Conservation (phyloP, 92 coral and sea anemone species). For the Zoanthus gigantus region DNA sequence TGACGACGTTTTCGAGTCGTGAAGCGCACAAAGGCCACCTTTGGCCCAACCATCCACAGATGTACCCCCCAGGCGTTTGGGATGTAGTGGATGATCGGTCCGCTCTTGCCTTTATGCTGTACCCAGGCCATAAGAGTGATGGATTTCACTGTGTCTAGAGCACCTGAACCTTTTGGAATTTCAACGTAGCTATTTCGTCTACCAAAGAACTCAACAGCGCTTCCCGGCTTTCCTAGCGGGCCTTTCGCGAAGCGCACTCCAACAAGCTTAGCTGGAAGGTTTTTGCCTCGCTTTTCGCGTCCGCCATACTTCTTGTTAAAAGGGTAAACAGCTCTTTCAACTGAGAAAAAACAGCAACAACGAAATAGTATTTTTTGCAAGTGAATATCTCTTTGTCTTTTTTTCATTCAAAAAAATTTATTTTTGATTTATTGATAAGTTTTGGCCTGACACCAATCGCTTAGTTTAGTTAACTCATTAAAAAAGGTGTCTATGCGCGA, state of each 20-base stretch:
- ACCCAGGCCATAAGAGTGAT: slow-evolving; percentile 77
- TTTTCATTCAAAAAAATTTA: too few relatives aligned
- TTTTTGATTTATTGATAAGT: too few relatives aligned
- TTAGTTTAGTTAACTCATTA: too few relatives aligned
- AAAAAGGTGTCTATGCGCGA: too few relatives aligned
- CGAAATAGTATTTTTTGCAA: not conserved
- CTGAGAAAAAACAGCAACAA: not conserved
- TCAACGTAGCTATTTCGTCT: slow-evolving; percentile 78
- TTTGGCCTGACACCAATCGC: too few relatives aligned
- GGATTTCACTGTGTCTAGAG: slow-evolving; percentile 76
- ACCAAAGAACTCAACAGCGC: slow-evolving; percentile 75
- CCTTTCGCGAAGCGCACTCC: slow-evolving; percentile 74
- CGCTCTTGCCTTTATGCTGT: slow-evolving; percentile 65
- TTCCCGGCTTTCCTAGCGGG: slow-evolving; percentile 77
- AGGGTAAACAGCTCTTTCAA: slow-evolving; percentile 69
- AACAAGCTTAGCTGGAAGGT: slow-evolving; percentile 63
- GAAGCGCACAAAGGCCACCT: slow-evolving; percentile 60
- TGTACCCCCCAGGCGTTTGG: slow-evolving; percentile 88
- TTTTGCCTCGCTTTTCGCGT: slow-evolving; percentile 73
- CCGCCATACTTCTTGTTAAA: slow-evolving; percentile 59
- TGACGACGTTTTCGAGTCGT: slow-evolving; percentile 14
- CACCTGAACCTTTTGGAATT: slow-evolving; percentile 66
- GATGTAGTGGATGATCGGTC: slow-evolving; percentile 81
- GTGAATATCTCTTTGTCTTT: not conserved
- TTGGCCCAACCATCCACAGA: slow-evolving; percentile 74